A percentile compares a stretch with the other conserved stretches of the same genome.
phyloP scores from a whole-genome alignment of 2,113 vertebrate species.

The Mohoua ochrocephala region DNA sequence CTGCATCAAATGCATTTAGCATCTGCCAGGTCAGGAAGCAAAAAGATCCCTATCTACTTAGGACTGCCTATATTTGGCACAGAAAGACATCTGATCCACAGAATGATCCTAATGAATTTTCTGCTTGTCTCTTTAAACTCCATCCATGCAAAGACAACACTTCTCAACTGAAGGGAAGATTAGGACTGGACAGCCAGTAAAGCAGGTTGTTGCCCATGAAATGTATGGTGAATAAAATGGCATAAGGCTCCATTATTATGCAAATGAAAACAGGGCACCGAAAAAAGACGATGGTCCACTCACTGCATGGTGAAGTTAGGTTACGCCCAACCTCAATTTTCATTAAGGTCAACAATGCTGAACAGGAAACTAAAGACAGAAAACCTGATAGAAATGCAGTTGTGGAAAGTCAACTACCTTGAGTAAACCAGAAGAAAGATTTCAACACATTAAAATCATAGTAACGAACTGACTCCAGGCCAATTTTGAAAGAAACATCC shows the following conservation, averaged over 20 bases:
- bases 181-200: background rate
- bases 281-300: background rate
- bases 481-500: background rate
- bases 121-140: background rate
- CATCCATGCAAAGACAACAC: background rate
- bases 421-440: background rate
- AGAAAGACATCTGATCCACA: slow-evolving; percentile 18
- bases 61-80: slow-evolving; percentile 15
- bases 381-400: background rate
- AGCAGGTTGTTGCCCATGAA: background rate
- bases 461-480: background rate
- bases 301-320: background rate
- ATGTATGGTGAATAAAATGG: background rate
- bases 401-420: background rate
- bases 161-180: background rate
- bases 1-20: slow-evolving; percentile 38
- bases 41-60: slow-evolving; percentile 8
- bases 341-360: background rate
- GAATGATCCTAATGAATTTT: slow-evolving; percentile 9
- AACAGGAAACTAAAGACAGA: background rate
- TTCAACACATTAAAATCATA: background rate
- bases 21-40: slow-evolving; percentile 16
- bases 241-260: background rate
- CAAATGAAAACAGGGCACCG: background rate
- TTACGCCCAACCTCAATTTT: background rate